Evolutionary conservation across 1,140 invertebrate species (phyloP), one percentile per base, ranked within the genome.

Genomic region (Teleogryllus occipitalis): DNA sequence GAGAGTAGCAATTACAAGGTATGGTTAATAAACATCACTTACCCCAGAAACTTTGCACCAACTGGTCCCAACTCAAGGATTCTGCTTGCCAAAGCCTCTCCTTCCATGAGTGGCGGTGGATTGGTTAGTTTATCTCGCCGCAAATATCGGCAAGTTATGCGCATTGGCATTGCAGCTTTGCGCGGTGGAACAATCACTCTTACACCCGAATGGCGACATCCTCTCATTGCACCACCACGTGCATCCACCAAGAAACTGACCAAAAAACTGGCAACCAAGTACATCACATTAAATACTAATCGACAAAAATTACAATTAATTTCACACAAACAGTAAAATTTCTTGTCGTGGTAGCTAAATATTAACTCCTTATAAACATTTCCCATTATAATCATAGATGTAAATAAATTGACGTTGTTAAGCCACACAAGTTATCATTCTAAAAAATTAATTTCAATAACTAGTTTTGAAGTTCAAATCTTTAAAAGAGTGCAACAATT

Each of bases 191-290:
- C 96, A 83, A 98, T 97, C 79, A 99, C 94, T 48, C 97, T 89
- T 7, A 98, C 95, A 7, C 97, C 97, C 46, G 96, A 97, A 85
- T 98, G 96, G 22, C 97, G 91, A 87, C 97, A 98, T 74, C 97
- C 97, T 82, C 96, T 89, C 96, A 99, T 98, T 18, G 97, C 97
- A 75, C 97, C 97, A 76, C 97, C 97, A 79, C 97, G 89, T 22
- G 97, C 97, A 86, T 98, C 97, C 81, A 98, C 97, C 91, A 99
- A 92, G 87, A 99, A 98, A 82, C 96, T 98, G 82, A 98, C 97
- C 87, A 99, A 90, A 89, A 99, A 99, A 85, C 96, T 97, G 85
- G 1, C 27, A 39, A 39, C 1, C 27, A 39, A 39, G 27, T 39
- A 39, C 27, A 39, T 2, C n/a, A 39, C 27, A 39, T 39, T 39